Base-by-base conservation (phyloP, 2,888 invertebrate species). In the Agelastica alni region DNA sequence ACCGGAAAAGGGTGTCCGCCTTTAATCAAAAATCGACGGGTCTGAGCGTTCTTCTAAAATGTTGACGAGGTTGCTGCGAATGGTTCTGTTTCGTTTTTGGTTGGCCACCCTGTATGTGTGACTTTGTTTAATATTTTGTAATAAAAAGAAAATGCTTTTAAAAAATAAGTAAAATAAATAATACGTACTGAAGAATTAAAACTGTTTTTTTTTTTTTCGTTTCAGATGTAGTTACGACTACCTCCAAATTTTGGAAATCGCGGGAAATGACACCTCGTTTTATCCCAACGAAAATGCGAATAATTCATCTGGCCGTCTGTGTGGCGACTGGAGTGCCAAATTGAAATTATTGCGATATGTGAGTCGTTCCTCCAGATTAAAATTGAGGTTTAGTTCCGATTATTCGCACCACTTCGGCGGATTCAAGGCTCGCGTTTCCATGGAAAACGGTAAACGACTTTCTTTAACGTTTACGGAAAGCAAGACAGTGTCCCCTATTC, bases 311-410 rank as follows among this genome's bases (percentile, higher is more conserved):
- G 34, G 60, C 4, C 80, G 85, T 0, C 77, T 86, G 4, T 92
- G 91, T 73, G 91, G 91, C 9, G 88, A 92, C 75, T 91, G 90
- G 89, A 88, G 86, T 65, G 83, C 85, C 18, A 86, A 86, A 69
- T 79, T 91, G 51, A 92, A 91, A 72, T 78, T 90, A 14, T 77
- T 91, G 42, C 83, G 85, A 20, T 80, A 87, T 78, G 83, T 85
- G 52, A 86, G 88, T 14, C 71, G 76, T 2, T 81, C 82, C 1
- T 84, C 86, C 43, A 79, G 79, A 58, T 74, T 91, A 53, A 78
- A 82, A n/a, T 73, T 92, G 44, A 80, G 83, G 46, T 91, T 92
- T 76, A 81, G 81, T 30, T 85, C 89, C 0, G 92, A 93, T 76
- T 89, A 89, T 70, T 89, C 89, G 1, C 83, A 88, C 64, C 86